Base-by-base conservation (phyloP, 2,888 invertebrate genomes). In the Prostheceraeus crozeri region DNA sequence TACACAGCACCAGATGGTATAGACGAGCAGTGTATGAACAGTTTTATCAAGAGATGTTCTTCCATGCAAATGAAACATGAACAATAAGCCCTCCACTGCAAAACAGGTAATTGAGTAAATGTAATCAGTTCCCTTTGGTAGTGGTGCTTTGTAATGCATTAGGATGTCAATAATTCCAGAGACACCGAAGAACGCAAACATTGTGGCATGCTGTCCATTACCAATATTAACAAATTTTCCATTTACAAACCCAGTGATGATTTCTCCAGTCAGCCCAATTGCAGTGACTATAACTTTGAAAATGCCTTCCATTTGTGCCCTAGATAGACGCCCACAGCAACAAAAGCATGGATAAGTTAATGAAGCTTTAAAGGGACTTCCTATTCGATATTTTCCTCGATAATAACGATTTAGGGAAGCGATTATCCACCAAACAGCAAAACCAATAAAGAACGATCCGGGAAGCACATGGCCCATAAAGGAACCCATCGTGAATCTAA, bases 171-270 rank as follows among this genome's bases (percentile, higher is more conserved):
- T 62, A 1, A 76, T 66, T 3, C 77, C 79, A 46, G 71, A 71
- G 27, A 79, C 61, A 11, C 75, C 77, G 66, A 80, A 80, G 68
- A 77, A 78, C 68, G 77, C 75, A 67, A 76, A 80, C 79, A 80
- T 80, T 25, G 79, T 79, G 48, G 77, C 75, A 67, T 80, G 79
- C 64, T 79, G 79, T n/a, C 72, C 76, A 67, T 78, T 79, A 11
- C 74, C 73, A 14, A 74, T 65, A 58, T 70, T 66, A 6, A 68
- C 67, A 67, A 77, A 76, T 19, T 67, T 58, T 1, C 71, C 73
- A 48, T 73, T 67, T n/a, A n/a, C n/a, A 57, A 76, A 71, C 2
- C 71, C 77, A 1, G 76, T 77, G 10, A 66, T 67, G 21, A 72
- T 65, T 67, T 76, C 77, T 16, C 70, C 71, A 66, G 65, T 40